Evolutionary conservation across 1,140 invertebrate species (phyloP).

Genomic region (Adoxophyes honmai): DNA sequence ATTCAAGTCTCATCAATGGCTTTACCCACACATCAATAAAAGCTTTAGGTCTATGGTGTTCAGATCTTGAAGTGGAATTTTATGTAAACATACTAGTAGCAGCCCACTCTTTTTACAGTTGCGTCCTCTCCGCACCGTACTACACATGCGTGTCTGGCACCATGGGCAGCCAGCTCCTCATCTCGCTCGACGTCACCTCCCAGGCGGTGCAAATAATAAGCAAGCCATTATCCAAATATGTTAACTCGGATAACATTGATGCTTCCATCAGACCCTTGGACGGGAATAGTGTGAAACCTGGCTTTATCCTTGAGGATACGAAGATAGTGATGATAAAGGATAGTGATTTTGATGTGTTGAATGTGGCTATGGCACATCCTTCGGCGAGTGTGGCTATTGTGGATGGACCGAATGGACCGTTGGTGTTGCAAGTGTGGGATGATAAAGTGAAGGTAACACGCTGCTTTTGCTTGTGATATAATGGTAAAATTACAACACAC

Average conservation of each 20-base stretch:
- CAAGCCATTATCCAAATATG: slow-evolving; percentile 55
- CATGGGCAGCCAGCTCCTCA: slow-evolving; percentile 58
- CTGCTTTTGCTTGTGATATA: no score
- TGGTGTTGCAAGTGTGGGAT: slow-evolving; percentile 57
- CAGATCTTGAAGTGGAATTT: no score
- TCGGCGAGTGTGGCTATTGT: slow-evolving; percentile 48
- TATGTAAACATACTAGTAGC: background rate
- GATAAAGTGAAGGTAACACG: slow-evolving; percentile 43
- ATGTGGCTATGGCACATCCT: slow-evolving; percentile 37
- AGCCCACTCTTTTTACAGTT: slow-evolving; percentile 65
- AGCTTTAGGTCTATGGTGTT: no score
- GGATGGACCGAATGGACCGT: slow-evolving; percentile 41
- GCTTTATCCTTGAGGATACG: slow-evolving; percentile 57
- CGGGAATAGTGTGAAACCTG: slow-evolving; percentile 44
- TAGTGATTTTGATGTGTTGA: slow-evolving; percentile 47
- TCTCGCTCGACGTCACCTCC: slow-evolving; percentile 74
- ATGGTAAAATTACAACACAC: no score
- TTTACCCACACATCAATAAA: no score
- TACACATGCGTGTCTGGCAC: slow-evolving; percentile 80
- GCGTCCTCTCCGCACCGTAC: slow-evolving; percentile 80
- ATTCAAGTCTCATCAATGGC: no score
- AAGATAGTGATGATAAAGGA: slow-evolving; percentile 61
- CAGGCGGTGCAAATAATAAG: slow-evolving; percentile 60
- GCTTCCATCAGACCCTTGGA: slow-evolving; percentile 30
- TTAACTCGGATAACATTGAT: slow-evolving; percentile 31